Conservation (phyloP, 2,113 vertebrate species). For the Quiscalus mexicanus region DNA sequence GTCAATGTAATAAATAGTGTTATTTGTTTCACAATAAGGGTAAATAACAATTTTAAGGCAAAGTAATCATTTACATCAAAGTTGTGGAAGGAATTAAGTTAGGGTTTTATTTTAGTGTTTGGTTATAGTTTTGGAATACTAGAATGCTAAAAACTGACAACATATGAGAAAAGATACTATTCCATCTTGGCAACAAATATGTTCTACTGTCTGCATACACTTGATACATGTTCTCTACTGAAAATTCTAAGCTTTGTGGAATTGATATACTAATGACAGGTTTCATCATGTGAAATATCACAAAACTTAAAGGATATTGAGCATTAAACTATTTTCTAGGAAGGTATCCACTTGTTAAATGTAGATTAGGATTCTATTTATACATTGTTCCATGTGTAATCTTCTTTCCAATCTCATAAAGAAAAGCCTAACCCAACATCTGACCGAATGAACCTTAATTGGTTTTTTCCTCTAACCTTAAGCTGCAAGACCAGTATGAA, state of each 20-base stretch:
- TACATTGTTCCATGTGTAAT: slow-evolving; percentile 22
- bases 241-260: neutral
- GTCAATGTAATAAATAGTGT: neutral
- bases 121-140: neutral
- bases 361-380: slow-evolving; percentile 47
- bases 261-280: neutral
- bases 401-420: slow-evolving; percentile 64
- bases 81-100: neutral
- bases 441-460: slow-evolving; percentile 67
- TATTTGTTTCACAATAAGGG: neutral
- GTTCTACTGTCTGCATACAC: neutral
- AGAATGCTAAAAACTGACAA: neutral
- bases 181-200: neutral
- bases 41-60: neutral
- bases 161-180: neutral
- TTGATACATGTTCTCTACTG: fast-evolving
- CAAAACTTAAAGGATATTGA: neutral
- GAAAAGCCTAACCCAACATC: slow-evolving; percentile 56
- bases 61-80: neutral
- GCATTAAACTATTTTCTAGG: neutral
- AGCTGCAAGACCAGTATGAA: slow-evolving; percentile 63
- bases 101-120: neutral
- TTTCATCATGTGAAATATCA: neutral
- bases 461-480: slow-evolving; percentile 48
- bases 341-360: slow-evolving; percentile 25